Evolutionary conservation across 2,888 invertebrate species (phyloP).

Genomic region (Chaitophorus viminalis): DNA sequence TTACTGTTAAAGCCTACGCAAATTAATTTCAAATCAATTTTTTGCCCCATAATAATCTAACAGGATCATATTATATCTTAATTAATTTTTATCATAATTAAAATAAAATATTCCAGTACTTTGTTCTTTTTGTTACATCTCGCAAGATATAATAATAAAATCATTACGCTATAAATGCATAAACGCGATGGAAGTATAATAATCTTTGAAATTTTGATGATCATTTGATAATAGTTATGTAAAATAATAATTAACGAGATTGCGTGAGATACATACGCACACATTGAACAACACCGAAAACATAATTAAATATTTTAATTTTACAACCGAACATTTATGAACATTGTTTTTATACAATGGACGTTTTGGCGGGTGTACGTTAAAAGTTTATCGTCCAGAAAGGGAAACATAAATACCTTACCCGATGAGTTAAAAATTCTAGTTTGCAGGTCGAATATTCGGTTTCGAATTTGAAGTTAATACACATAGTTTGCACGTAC

Average conservation of each 20-base stretch:
- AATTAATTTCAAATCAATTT: not conserved
- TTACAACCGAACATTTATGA: not conserved
- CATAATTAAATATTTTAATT: not conserved
- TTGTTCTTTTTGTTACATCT: not conserved
- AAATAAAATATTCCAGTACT: constrained; percentile 6
- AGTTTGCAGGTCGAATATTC: constrained; percentile 13
- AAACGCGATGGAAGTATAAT: not conserved
- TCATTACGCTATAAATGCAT: not conserved
- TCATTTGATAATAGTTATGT: not conserved
- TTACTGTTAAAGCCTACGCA: not conserved
- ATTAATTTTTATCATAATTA: not conserved
- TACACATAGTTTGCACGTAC: not conserved
- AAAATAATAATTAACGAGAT: not conserved
- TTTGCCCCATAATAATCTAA: not conserved
- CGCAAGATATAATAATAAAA: not conserved
- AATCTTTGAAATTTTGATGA: not conserved
- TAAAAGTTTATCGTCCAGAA: not conserved
- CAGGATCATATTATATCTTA: not conserved
- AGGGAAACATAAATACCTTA: not conserved
- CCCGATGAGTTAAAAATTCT: constrained; percentile 16
- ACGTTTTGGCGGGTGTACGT: not conserved
- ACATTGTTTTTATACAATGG: not conserved
- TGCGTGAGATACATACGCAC: too few relatives aligned
- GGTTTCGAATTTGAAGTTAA: constrained; percentile 21
- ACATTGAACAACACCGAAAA: not conserved